Conservation (phyloP, 2,113 vertebrate genomes). For the Paramisgurnus dabryanus region DNA sequence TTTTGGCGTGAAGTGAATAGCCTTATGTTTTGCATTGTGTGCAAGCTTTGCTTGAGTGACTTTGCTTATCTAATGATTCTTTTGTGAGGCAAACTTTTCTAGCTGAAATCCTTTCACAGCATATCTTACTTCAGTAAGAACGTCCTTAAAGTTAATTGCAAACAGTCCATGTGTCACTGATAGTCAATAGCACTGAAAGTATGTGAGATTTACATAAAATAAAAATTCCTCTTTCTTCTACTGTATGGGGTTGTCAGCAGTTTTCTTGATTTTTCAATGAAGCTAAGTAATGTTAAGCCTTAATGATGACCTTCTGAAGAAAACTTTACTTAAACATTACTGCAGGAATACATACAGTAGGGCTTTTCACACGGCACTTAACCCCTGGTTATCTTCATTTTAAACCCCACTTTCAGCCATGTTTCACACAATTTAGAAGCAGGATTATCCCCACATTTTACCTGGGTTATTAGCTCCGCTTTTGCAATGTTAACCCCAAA, state of each 20-base stretch:
- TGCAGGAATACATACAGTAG: too few species aligned
- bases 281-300: too few species aligned
- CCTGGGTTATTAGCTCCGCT: too few species aligned
- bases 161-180: not conserved
- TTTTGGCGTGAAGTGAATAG: conserved; percentile 21
- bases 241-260: not conserved
- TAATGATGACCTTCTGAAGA: too few species aligned
- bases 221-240: not conserved
- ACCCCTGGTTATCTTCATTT: too few species aligned
- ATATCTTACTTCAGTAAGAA: not conserved
- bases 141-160: conserved; percentile 8
- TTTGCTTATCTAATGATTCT: conserved; percentile 14
- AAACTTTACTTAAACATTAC: too few species aligned
- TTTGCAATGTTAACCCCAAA: too few species aligned
- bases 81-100: conserved; percentile 11
- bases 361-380: too few species aligned
- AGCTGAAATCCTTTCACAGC: conserved; percentile 5
- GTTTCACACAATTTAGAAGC: too few species aligned
- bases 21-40: conserved; percentile 25
- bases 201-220: not conserved
- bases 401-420: too few species aligned
- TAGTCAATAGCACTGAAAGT: not conserved
- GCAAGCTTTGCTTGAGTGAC: not conserved
- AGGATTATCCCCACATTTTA: too few species aligned
- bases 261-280: too few species aligned